A percentile compares a stretch with the other conserved stretches of the same genome.
These are phyloP conservation scores for Paelopatides confundens DNA, from an alignment of 53 echinoderm and acorn worm species.

Conservation along the genomic window DNA sequence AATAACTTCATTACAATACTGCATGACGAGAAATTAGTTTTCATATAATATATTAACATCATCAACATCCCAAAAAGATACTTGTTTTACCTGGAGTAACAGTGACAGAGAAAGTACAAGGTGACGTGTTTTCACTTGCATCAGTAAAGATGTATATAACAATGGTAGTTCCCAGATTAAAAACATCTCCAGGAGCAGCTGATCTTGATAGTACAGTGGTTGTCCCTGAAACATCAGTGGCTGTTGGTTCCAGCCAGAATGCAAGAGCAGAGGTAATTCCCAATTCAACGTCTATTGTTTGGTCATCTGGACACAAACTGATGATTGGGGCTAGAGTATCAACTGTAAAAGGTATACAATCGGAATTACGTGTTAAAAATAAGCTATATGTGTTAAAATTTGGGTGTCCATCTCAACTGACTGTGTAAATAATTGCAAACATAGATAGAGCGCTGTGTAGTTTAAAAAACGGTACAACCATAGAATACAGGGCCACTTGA, in stretches of 20 bases:
- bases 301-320: constrained; percentile 22
- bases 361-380: too few relatives aligned
- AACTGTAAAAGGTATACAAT: not conserved
- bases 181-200: constrained; percentile 40
- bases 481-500: too few relatives aligned
- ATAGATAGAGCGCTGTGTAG: too few relatives aligned
- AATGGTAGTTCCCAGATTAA: constrained; percentile 40
- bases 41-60: too few relatives aligned
- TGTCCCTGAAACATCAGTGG: constrained; percentile 59
- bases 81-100: constrained; percentile 36
- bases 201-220: constrained; percentile 2
- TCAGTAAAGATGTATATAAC: constrained; percentile 57
- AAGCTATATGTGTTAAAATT: too few relatives aligned
- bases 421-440: too few relatives aligned
- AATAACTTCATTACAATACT: too few relatives aligned
- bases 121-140: constrained; percentile 36
- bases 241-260: constrained; percentile 63
- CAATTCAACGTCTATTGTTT: constrained; percentile 49
- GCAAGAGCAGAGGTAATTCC: constrained; percentile 36
- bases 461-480: too few relatives aligned
- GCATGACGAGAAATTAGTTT: too few relatives aligned
- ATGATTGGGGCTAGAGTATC: constrained; percentile 54
- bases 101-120: constrained; percentile 19
- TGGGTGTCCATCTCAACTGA: too few relatives aligned
- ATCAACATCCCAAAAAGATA: not conserved